Evolutionary conservation across 2,113 vertebrate genomes (phyloP), one percentile per base, ranked within the genome.

Genomic region (Clarias gariepinus): DNA sequence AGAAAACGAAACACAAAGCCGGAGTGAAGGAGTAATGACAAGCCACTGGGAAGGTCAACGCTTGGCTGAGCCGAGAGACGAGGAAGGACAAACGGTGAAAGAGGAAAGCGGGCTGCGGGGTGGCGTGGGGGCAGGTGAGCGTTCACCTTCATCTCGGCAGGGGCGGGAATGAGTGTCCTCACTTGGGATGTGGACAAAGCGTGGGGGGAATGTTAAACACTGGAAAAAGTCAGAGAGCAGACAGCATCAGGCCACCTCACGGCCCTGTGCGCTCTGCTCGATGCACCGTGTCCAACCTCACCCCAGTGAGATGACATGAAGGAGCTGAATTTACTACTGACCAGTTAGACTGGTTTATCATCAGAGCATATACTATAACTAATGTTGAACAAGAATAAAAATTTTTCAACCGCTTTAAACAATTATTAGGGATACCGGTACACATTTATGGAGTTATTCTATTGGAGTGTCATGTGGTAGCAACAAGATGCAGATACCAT

Each of bases 201-300:
- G 63, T 47, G 85, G 86, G 82, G 85, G 83, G 89, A 83, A 89
- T 89, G 87, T 90, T 88, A 89, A 90, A 90, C 82, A 83, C 77
- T 53, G 33, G 33, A 80, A 82, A 76, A 78, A 60, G 83, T 52
- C 60, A 21, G 73, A 90, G 86, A 81, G 68, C 82, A 76, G 60
- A 61, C 85, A 71, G 66, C 81, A 66, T 66, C 33, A 30, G 76
- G 74, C 60, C 47, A 81, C 77, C 79, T 78, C 68, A 81, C 33
- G 64, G 86, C 85, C 76, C 69, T 33, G n/a, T 71, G 71, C 61
- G 25, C 73, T 85, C 68, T 55, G 87, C 63, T 36, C 71, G 86
- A 85, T 87, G 85, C 85, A 73, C 61, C 85, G 19, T 84, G 82
- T 82, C 81, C 84, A 86, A 73, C 58, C 63, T 88, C 53, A 28